phyloP scores from a whole-genome alignment of 2,888 invertebrate species.

The Ormia ochracea region DNA sequence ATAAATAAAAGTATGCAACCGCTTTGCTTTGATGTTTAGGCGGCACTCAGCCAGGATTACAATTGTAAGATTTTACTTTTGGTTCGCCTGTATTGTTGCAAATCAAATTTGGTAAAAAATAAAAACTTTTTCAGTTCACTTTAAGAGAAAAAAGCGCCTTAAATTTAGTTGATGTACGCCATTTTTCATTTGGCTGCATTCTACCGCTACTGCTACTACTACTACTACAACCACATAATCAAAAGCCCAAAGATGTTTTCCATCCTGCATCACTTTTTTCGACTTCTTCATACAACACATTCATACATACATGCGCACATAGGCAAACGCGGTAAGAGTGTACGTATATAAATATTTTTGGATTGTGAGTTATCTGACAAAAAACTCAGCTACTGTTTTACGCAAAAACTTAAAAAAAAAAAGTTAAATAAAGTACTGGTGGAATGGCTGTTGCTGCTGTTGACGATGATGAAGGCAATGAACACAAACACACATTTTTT shows the following conservation, averaged over 20 bases:
- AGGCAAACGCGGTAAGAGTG: conserved; percentile 64
- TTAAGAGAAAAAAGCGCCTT: conserved; percentile 65
- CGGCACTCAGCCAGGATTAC: conserved; percentile 54
- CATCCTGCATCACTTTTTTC: conserved; percentile 48
- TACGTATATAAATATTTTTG: conserved; percentile 57
- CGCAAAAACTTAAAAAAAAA: conserved; percentile 54
- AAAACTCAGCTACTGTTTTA: conserved; percentile 62
- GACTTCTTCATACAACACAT: conserved; percentile 50
- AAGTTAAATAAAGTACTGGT: conserved; percentile 37
- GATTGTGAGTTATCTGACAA: conserved; percentile 62
- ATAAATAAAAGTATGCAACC: conserved; percentile 28
- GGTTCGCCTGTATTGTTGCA: conserved; percentile 30
- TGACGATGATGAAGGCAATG: conserved; percentile 26
- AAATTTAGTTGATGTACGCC: conserved; percentile 66
- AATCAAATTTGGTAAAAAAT: conserved; percentile 37
- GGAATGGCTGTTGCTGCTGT: conserved; percentile 27
- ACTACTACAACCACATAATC: conserved; percentile 16
- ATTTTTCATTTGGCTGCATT: conserved; percentile 65
- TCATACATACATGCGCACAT: not conserved
- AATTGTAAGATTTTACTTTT: conserved; percentile 48
- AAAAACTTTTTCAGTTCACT: conserved; percentile 60
- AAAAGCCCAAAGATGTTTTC: conserved; percentile 58
- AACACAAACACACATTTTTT: not conserved
- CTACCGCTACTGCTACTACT: not conserved
- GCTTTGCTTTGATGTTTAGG: conserved; percentile 51